Evolutionary conservation across 2,113 vertebrate species (phyloP).

Genomic region (Cettia cetti): DNA sequence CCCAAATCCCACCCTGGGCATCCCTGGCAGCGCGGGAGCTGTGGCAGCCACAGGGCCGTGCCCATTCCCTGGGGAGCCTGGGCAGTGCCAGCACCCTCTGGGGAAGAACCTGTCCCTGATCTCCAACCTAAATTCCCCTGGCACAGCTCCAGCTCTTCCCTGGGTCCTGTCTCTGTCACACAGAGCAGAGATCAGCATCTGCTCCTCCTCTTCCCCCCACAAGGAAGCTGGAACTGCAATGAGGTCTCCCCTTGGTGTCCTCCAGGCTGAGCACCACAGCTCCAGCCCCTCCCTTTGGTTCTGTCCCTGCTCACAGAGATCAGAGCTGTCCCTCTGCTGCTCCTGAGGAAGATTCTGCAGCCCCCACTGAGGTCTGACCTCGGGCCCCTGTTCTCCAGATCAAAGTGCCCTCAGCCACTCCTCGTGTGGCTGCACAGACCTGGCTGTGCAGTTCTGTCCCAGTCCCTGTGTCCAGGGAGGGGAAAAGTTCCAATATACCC

Average conservation of each 20-base stretch:
- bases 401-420: neutral
- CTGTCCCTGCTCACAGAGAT: neutral
- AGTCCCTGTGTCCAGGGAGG: neutral
- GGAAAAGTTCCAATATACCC: neutral
- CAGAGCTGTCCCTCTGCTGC: neutral
- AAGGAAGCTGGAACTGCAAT: neutral
- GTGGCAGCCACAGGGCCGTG: too few species aligned
- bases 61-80: neutral
- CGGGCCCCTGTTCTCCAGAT: neutral
- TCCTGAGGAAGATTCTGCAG: neutral
- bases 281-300: neutral
- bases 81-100: neutral
- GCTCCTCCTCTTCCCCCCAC: neutral
- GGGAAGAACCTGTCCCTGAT: neutral
- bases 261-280: neutral
- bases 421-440: neutral
- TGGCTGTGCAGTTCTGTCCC: neutral
- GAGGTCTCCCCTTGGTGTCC: neutral
- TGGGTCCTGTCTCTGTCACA: neutral
- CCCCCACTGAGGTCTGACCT: neutral
- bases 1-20: neutral
- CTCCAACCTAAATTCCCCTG: fast-evolving
- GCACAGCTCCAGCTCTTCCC: neutral
- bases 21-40: too few species aligned
- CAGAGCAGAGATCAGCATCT: neutral